Conservation (phyloP, 35 echinoderm and acorn worm species). For the Diadema setosum region DNA sequence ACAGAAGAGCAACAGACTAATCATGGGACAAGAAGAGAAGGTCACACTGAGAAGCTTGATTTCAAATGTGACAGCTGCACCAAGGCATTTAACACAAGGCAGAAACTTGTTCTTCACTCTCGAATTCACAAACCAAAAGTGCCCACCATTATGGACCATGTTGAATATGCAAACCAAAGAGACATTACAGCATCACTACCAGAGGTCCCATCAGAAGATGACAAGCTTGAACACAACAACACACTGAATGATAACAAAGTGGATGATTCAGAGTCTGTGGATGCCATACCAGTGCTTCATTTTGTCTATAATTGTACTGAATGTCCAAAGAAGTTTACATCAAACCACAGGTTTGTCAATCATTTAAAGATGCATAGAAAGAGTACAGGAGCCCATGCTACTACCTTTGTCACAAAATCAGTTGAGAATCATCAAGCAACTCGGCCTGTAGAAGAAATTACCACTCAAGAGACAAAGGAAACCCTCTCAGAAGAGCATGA, state of each 20-base stretch:
- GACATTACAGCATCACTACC: no score
- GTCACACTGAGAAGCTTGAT: neutral
- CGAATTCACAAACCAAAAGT: neutral
- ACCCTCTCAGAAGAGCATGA: no score
- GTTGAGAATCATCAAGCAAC: no score
- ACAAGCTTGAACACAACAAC: no score
- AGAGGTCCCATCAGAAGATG: no score
- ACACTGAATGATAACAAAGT: no score
- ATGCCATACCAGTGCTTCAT: neutral
- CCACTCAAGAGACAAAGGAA: no score
- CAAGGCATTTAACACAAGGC: neutral
- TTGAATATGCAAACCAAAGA: neutral
- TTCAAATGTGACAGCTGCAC: neutral
- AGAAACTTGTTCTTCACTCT: neutral
- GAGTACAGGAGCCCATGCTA: no score
- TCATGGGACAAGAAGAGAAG: neutral
- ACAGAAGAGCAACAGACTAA: neutral
- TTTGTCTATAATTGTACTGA: neutral
- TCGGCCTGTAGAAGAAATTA: no score
- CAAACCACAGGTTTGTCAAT: neutral
- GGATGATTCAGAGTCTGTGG: neutral
- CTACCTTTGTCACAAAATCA: no score
- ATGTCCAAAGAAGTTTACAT: conserved; percentile 3
- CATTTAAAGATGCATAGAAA: neutral
- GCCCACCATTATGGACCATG: neutral